Percentiles rank a stretch among this genome's conserved stretches.
Conservation (phyloP, 1,140 invertebrate species). For the Frieseomelitta varia region DNA sequence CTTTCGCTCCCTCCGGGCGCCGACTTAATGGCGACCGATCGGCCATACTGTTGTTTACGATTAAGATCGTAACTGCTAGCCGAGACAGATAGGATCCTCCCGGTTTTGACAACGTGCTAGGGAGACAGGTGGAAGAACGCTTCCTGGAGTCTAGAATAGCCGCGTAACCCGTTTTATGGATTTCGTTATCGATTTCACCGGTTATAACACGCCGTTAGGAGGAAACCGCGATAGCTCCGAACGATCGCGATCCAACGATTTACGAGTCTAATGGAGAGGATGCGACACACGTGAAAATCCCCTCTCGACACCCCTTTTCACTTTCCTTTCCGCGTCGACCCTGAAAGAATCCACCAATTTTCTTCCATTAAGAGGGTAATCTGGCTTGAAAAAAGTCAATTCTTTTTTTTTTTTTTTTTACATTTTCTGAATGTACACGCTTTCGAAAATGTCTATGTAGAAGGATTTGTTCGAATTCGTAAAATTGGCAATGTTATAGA, state of each 20-base stretch:
- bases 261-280: background rate
- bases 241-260: constrained; percentile 38
- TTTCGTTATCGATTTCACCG: constrained; percentile 45
- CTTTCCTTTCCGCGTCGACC: background rate
- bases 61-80: constrained; percentile 36
- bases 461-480: no score
- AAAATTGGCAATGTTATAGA: no score
- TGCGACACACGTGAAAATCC: background rate
- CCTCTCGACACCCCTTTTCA: background rate
- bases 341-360: no score
- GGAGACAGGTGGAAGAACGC: background rate
- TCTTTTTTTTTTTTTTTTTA: no score
- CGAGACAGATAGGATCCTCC: constrained; percentile 9
- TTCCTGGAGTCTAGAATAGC: constrained; percentile 40
- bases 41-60: constrained; percentile 49
- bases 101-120: background rate
- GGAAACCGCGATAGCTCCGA: constrained; percentile 7
- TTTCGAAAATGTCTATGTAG: no score
- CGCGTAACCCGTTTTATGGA: constrained; percentile 51
- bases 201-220: constrained; percentile 39
- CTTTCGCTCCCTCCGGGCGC: constrained; percentile 11
- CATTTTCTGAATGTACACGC: no score
- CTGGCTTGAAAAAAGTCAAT: no score
- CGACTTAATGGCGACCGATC: constrained; percentile 49
- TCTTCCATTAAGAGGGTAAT: no score